Conservation (phyloP, 2,888 invertebrate genomes). For the Tetramorium bicarinatum region DNA sequence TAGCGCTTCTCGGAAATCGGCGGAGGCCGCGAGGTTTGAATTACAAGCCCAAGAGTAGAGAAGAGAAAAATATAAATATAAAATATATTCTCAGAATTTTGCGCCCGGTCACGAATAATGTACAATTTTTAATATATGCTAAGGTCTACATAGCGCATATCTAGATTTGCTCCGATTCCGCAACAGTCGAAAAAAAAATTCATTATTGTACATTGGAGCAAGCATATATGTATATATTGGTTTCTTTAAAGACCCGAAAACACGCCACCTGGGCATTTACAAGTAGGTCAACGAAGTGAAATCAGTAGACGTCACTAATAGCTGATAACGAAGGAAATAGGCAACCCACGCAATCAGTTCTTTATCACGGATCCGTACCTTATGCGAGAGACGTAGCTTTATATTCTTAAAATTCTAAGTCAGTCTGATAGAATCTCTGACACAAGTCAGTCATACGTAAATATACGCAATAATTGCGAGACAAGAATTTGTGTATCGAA, state of each 20-base stretch:
- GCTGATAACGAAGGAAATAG: slow-evolving; percentile 40
- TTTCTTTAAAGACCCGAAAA: slow-evolving; percentile 69
- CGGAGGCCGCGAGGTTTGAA: slow-evolving; percentile 33
- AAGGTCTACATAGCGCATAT: not conserved
- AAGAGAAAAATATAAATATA: not conserved
- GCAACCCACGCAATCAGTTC: slow-evolving; percentile 21
- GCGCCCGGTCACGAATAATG: not conserved
- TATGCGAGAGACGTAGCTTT: not conserved
- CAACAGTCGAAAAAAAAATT: not conserved
- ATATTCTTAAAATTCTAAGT: slow-evolving; percentile 2
- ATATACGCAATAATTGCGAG: not conserved
- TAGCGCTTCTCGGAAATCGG: slow-evolving; percentile 1
- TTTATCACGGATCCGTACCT: slow-evolving; percentile 28
- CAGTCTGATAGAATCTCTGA: not conserved
- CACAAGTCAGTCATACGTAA: not conserved
- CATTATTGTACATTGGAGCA: slow-evolving; percentile 6
- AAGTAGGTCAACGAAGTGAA: slow-evolving; percentile 71
- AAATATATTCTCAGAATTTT: not conserved
- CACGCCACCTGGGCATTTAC: slow-evolving; percentile 71
- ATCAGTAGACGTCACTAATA: slow-evolving; percentile 63
- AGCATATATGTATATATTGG: not conserved
- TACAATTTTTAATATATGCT: not conserved
- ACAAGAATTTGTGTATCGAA: not conserved
- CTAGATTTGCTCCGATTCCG: slow-evolving; percentile 1
- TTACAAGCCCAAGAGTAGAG: not conserved